These are phyloP conservation scores for Lasioglossum morio DNA, from an alignment of 2,888 invertebrate species.

Conservation along the genomic window DNA sequence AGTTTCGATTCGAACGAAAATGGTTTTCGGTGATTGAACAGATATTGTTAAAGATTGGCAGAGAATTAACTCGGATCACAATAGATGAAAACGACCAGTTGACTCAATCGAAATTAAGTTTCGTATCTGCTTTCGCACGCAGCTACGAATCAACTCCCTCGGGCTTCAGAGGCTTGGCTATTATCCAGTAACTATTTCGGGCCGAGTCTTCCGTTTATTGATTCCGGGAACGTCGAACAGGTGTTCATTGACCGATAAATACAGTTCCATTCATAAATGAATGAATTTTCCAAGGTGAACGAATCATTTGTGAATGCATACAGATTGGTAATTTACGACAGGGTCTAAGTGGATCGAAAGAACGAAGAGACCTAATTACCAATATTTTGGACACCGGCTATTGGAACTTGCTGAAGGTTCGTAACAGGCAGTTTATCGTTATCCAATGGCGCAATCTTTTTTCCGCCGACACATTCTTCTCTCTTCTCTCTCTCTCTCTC, in stretches of 20 bases:
- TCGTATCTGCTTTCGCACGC: conserved; percentile 45
- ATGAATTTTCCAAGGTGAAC: too few relatives aligned
- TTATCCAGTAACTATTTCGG: conserved; percentile 50
- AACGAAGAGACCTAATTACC: too few relatives aligned
- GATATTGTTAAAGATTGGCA: too few relatives aligned
- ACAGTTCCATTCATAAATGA: background rate
- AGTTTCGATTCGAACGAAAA: too few relatives aligned
- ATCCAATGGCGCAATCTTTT: conserved; percentile 23
- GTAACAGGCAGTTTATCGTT: conserved; percentile 1
- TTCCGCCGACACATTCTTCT: background rate
- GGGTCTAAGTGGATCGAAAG: too few relatives aligned
- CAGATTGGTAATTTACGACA: too few relatives aligned
- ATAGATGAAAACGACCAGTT: background rate
- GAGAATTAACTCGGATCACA: background rate
- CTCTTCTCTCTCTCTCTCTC: too few relatives aligned
- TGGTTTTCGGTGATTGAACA: too few relatives aligned
- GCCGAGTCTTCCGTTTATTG: conserved; percentile 38
- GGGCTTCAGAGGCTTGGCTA: conserved; percentile 47
- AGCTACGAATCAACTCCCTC: conserved; percentile 43
- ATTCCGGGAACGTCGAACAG: conserved; percentile 33
- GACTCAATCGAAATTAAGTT: conserved; percentile 61
- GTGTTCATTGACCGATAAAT: conserved; percentile 20
- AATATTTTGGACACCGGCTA: background rate
- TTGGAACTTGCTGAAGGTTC: background rate
- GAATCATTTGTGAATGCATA: too few relatives aligned